Base-by-base conservation (phyloP, 2,888 invertebrate genomes). In the Helicoverpa assulta region DNA sequence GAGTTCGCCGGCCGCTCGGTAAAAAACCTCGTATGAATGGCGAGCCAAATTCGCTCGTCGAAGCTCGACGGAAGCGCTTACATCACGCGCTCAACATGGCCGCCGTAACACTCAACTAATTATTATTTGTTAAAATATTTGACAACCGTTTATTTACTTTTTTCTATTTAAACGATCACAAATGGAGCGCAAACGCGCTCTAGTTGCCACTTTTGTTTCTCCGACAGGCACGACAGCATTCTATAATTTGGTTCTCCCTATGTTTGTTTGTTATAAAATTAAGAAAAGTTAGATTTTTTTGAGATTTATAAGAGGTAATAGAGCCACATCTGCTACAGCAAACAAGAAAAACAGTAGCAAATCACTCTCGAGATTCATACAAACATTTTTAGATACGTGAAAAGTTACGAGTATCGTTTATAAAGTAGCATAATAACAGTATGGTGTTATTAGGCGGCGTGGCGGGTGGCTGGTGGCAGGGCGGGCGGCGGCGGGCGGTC, bases 21-120 rank as follows among this genome's bases (percentile, higher is more conserved):
- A 90, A 92, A 92, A 94, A 93, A 92, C 88, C 84, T 85, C 86
- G 91, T 88, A 94, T 95, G 94, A 95, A 94, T 94, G 94, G 91
- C 91, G 89, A 84, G 88, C 89, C 89, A 88, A 89, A 91, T 91
- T 88, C 81, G 88, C 90, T 81, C 87, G 69, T 26, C 88, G 86
- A 88, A 83, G 85, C 86, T 85, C 86, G 88, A 78, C 91, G 92
- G 91, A 92, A 92, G 88, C 85, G 87, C 87, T 90, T 90, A 91
- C 89, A 90, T 92, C 91, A 92, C 89, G 88, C 86, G 83, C 82
- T 82, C 85, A 84, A 85, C 82, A 84, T 86, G 86, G 82, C 76
- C 70, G 83, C 78, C 69, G 74, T 78, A 77, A 78, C 75, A 72
- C 73, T 73, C 65, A 75, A 67, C 74, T 75, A 75, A 79, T 76